Evolutionary conservation across 1,140 invertebrate species (phyloP).

Genomic region (Dinothrombium tinctorium): DNA sequence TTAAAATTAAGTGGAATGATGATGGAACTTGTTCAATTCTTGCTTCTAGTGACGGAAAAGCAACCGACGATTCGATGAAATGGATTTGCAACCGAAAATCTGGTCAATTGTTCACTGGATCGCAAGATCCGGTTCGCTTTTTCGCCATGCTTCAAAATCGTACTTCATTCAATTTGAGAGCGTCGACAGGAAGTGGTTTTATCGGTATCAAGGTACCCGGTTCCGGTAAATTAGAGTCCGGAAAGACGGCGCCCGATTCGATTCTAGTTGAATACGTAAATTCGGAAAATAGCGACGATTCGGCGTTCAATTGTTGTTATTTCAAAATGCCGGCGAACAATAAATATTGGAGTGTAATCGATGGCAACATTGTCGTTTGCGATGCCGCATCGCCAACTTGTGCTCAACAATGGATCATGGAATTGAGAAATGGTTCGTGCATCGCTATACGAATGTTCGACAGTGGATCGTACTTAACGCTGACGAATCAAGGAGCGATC

Average conservation of each 20-base stretch:
- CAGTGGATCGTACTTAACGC: conserved; percentile 7
- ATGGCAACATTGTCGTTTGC: conserved; percentile 5
- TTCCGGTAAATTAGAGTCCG: conserved; percentile 10
- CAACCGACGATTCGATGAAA: not conserved
- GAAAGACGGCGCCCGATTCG: conserved; percentile 12
- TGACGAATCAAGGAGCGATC: conserved; percentile 10
- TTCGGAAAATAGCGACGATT: conserved; percentile 3
- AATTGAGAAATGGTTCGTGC: conserved; percentile 7
- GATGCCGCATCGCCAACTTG: conserved; percentile 6
- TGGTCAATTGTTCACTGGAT: conserved; percentile 10
- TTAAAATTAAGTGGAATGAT: conserved; percentile 10
- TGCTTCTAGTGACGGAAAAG: not conserved
- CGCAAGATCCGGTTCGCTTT: conserved; percentile 9
- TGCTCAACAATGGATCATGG: conserved; percentile 11
- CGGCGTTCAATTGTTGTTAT: conserved; percentile 9
- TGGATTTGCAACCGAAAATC: conserved; percentile 12
- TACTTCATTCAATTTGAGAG: conserved; percentile 9
- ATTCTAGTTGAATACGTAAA: conserved; percentile 12
- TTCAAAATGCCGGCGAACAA: conserved; percentile 10
- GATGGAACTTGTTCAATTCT: conserved; percentile 11
- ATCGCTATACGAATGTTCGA: conserved; percentile 10
- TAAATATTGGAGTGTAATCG: conserved; percentile 11
- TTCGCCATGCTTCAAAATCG: conserved; percentile 11
- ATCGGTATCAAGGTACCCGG: conserved; percentile 10
- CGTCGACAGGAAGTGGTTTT: conserved; percentile 7